Percentiles rank a stretch among this genome's conserved stretches.
These are phyloP conservation scores for Strigamia transsilvanica DNA, from an alignment of 2,888 invertebrate species.

Conservation along the genomic window DNA sequence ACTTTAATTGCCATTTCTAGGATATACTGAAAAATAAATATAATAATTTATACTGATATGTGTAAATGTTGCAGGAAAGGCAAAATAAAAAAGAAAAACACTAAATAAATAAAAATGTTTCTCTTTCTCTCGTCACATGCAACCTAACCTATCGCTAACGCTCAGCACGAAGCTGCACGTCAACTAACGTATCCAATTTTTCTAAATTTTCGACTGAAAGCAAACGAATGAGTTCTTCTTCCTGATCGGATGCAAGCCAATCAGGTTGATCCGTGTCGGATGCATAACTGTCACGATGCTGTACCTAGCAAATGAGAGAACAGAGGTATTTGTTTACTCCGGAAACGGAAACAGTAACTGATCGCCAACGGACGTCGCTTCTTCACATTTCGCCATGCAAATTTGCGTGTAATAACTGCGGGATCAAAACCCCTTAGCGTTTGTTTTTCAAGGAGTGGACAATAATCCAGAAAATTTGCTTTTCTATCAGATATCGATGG, in stretches of 20 bases:
- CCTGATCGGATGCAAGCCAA: slow-evolving; percentile 80
- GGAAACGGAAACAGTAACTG: background rate
- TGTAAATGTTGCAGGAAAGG: slow-evolving; percentile 12
- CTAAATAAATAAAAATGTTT: slow-evolving; percentile 49
- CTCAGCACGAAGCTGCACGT: slow-evolving; percentile 56
- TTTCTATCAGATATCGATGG: background rate
- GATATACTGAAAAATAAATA: background rate
- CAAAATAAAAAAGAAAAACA: background rate
- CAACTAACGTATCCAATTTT: slow-evolving; percentile 57
- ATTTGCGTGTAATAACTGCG: background rate
- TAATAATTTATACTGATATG: slow-evolving; percentile 31
- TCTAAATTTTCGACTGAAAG: slow-evolving; percentile 69
- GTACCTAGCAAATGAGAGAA: slow-evolving; percentile 58
- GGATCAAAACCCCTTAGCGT: background rate
- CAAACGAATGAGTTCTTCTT: slow-evolving; percentile 78
- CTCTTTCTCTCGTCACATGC: background rate
- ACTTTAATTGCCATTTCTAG: background rate
- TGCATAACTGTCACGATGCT: slow-evolving; percentile 57
- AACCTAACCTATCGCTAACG: no score
- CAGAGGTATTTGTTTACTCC: slow-evolving; percentile 51
- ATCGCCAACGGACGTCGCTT: no score
- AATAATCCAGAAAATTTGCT: background rate
- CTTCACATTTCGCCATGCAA: background rate
- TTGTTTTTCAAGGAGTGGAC: background rate
- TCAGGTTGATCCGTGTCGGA: slow-evolving; percentile 64